These are phyloP conservation scores for Epinephelus malabaricus DNA, from an alignment of 2,797 vertebrate species.

Conservation along the genomic window DNA sequence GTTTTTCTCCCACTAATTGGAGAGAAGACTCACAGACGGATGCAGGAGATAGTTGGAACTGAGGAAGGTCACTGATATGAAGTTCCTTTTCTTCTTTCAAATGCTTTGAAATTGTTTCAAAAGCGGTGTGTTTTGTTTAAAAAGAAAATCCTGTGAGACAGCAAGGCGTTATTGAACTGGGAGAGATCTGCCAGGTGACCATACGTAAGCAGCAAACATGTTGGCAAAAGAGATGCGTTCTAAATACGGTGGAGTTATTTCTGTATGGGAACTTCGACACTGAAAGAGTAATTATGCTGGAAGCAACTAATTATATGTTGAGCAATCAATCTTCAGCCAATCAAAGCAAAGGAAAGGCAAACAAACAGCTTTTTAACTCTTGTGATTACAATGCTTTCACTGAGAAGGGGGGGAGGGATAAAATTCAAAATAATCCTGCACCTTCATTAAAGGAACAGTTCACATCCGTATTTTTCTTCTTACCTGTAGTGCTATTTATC, in stretches of 20 bases:
- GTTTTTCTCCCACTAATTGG: conserved; percentile 85
- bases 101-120: conserved; percentile 73
- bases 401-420: conserved; percentile 1
- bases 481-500: too few relatives aligned
- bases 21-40: conserved; percentile 70
- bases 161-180: conserved; percentile 38
- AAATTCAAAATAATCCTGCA: conserved; percentile 30
- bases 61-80: conserved; percentile 71
- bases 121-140: conserved; percentile 55
- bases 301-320: conserved; percentile 73
- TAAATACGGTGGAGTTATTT: conserved; percentile 75
- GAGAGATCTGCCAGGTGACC: conserved; percentile 75
- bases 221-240: conserved; percentile 50
- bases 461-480: too few relatives aligned
- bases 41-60: conserved; percentile 61
- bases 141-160: conserved; percentile 59
- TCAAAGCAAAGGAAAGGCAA: conserved; percentile 50
- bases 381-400: conserved; percentile 20
- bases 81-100: conserved; percentile 51
- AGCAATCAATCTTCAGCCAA: conserved; percentile 66
- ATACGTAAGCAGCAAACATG: conserved; percentile 47
- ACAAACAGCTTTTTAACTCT: conserved; percentile 37
- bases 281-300: conserved; percentile 64
- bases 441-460: conserved; percentile 27
- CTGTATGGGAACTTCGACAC: conserved; percentile 67